Evolutionary conservation across 2,113 vertebrate genomes (phyloP).

Genomic region (Gambusia holbrooki): DNA sequence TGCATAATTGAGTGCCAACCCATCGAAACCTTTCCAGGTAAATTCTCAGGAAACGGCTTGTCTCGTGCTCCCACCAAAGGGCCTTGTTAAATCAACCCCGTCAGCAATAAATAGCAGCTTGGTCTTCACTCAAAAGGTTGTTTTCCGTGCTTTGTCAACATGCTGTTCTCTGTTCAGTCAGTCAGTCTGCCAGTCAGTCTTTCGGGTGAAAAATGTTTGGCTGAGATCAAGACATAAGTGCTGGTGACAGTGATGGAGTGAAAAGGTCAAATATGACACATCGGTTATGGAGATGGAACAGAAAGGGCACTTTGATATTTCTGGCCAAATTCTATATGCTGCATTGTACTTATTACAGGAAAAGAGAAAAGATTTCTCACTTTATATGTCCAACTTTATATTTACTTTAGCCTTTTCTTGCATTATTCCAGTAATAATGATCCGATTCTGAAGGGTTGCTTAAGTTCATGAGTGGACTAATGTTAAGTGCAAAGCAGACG

Average conservation of each 20-base stretch:
- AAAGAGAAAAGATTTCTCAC: conserved; percentile 5
- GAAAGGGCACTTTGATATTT: conserved; percentile 65
- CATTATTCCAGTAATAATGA: conserved; percentile 28
- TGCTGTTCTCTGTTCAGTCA: conserved; percentile 41
- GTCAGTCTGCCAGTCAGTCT: conserved; percentile 18
- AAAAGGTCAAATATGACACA: conserved; percentile 77
- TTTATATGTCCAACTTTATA: conserved; percentile 1
- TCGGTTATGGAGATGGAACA: conserved; percentile 48
- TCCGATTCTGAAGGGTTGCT: conserved; percentile 43
- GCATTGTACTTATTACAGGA: conserved; percentile 47
- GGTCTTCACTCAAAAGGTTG: conserved; percentile 64
- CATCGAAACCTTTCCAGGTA: neutral
- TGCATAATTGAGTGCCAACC: neutral
- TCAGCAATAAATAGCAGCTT: conserved; percentile 61
- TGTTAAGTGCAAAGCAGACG: conserved; percentile 47
- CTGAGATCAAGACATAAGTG: conserved; percentile 61
- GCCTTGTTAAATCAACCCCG: conserved; percentile 46
- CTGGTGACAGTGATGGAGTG: conserved; percentile 67
- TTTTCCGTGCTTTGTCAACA: conserved; percentile 54
- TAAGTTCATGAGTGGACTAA: conserved; percentile 51
- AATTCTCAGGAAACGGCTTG: conserved; percentile 15
- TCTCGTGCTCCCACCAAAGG: conserved; percentile 47
- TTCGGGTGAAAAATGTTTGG: conserved; percentile 57
- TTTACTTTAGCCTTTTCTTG: conserved; percentile 4
- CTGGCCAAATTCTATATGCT: conserved; percentile 31